Percentiles rank a stretch among this genome's conserved stretches.
phyloP scores from a whole-genome alignment of 1,140 invertebrate genomes.

The Orius insidiosus region DNA sequence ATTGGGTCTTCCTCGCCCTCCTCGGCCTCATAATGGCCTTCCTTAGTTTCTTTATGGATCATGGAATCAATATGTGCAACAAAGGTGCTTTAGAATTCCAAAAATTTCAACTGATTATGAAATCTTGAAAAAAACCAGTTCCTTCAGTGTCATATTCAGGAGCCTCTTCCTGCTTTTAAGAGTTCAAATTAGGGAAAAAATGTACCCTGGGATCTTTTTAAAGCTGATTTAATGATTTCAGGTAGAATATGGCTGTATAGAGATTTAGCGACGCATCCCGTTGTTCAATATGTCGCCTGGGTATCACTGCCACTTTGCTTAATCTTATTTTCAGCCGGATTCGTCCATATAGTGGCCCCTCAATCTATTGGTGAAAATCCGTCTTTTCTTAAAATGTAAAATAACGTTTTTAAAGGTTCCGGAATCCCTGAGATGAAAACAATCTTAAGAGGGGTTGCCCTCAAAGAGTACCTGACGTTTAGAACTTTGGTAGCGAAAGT shows the following conservation, averaged over 20 bases:
- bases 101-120: not conserved
- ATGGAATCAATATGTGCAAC: conserved; percentile 86
- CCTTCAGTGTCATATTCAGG: no score
- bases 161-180: no score
- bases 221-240: no score
- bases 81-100: conserved; percentile 56
- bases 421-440: conserved; percentile 99
- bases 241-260: conserved; percentile 83
- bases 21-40: conserved; percentile 91
- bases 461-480: conserved; percentile 95
- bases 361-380: conserved; percentile 88
- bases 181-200: no score
- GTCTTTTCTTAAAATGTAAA: not conserved
- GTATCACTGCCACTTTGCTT: conserved; percentile 70
- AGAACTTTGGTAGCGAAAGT: conserved; percentile 88
- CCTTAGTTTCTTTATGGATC: conserved; percentile 90
- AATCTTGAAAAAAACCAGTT: not conserved
- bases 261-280: conserved; percentile 61
- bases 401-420: conserved; percentile 45
- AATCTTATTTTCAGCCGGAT: conserved; percentile 83
- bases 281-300: conserved; percentile 80
- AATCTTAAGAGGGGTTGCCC: conserved; percentile 83
- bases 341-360: conserved; percentile 84
- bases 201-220: no score
- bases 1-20: conserved; percentile 91